These are phyloP conservation scores for Rhea pennata DNA, from an alignment of 2,113 vertebrate species.

Conservation along the genomic window DNA sequence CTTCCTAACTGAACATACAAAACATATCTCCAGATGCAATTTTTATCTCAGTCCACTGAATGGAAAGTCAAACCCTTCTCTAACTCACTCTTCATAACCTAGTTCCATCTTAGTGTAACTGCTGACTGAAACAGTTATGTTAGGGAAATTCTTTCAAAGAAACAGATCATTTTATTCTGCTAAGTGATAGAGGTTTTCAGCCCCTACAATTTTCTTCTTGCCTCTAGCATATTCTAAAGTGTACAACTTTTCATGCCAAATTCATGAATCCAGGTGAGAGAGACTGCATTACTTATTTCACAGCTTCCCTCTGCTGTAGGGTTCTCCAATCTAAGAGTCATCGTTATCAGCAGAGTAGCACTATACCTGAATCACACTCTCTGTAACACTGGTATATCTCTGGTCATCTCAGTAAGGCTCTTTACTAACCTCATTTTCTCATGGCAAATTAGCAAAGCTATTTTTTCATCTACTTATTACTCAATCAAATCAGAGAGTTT, in stretches of 20 bases:
- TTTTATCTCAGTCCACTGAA: constrained; percentile 10
- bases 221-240: constrained; percentile 18
- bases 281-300: neutral
- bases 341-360: constrained; percentile 35
- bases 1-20: neutral
- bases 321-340: neutral
- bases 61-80: constrained; percentile 9
- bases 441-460: constrained; percentile 75
- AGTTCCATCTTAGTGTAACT: neutral
- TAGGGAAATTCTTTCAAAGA: neutral
- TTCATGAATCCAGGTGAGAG: neutral
- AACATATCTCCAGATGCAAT: neutral
- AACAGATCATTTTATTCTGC: neutral
- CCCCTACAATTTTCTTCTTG: constrained; percentile 28
- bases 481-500: constrained; percentile 66
- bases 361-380: constrained; percentile 35
- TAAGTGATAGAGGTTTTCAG: constrained; percentile 18
- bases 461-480: constrained; percentile 68
- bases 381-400: constrained; percentile 25
- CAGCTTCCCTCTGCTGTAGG: neutral
- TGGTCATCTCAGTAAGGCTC: constrained; percentile 68
- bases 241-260: constrained; percentile 45
- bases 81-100: constrained; percentile 6
- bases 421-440: constrained; percentile 63
- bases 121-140: neutral